Percentiles rank a stretch among this genome's conserved stretches.
Conservation (phyloP, 2,888 invertebrate genomes). For the Thereva nobilitata region DNA sequence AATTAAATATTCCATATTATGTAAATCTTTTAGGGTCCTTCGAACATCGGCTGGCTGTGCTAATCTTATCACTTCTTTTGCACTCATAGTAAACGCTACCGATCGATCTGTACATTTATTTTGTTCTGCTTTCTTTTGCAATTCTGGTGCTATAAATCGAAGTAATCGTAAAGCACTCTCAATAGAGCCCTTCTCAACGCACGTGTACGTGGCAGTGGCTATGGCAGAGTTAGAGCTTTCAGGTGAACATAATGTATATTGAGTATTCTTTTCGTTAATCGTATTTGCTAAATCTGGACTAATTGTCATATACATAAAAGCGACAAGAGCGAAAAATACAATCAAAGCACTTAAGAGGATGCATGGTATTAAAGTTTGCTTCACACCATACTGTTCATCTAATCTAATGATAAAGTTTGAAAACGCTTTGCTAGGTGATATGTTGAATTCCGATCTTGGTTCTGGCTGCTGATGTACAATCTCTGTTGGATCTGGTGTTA, state of each 20-base stretch:
- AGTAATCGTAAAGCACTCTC: conserved; percentile 67
- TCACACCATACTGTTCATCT: conserved; percentile 49
- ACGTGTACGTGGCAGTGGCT: conserved; percentile 65
- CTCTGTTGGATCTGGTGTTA: conserved; percentile 32
- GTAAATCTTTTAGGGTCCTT: conserved; percentile 62
- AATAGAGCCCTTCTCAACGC: conserved; percentile 67
- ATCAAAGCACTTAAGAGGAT: conserved; percentile 65
- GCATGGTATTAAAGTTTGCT: conserved; percentile 63
- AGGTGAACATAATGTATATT: conserved; percentile 65
- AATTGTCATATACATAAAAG: conserved; percentile 69
- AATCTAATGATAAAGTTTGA: conserved; percentile 45
- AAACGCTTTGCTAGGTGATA: conserved; percentile 46
- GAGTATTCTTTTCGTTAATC: conserved; percentile 57
- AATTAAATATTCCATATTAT: conserved; percentile 70
- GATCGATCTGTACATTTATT: conserved; percentile 54
- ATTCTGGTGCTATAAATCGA: conserved; percentile 67
- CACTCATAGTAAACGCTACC: conserved; percentile 64
- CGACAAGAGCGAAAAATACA: conserved; percentile 69
- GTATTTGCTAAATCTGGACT: conserved; percentile 53
- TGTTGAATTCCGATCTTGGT: conserved; percentile 37
- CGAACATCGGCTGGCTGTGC: conserved; percentile 55
- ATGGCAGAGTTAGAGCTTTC: conserved; percentile 57
- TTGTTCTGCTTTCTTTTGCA: conserved; percentile 62
- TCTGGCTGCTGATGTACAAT: conserved; percentile 40
- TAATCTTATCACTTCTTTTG: conserved; percentile 66